phyloP scores from a whole-genome alignment of 2,888 invertebrate species.

The Tetheella fluctuosa region DNA sequence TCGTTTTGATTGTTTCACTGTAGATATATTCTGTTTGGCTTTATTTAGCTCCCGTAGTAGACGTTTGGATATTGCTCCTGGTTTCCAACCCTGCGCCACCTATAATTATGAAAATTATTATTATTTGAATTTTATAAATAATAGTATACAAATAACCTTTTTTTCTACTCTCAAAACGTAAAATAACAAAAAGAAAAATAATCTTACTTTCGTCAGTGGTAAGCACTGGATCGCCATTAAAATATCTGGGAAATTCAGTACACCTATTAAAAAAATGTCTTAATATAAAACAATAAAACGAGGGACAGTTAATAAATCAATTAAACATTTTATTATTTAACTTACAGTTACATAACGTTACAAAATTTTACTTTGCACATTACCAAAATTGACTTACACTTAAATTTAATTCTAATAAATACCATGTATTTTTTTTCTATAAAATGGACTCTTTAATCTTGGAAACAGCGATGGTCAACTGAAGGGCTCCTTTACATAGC shows the following conservation, averaged over 20 bases:
- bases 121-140: neutral
- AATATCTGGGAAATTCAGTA: neutral
- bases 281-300: conserved; percentile 27
- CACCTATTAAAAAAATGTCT: too few relatives aligned
- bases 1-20: conserved; percentile 36
- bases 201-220: conserved; percentile 31
- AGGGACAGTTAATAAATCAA: conserved; percentile 14
- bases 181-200: conserved; percentile 29
- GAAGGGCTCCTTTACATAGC: conserved; percentile 21
- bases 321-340: conserved; percentile 40
- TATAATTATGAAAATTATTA: conserved; percentile 26
- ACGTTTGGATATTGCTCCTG: conserved; percentile 70
- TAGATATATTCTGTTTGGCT: conserved; percentile 47
- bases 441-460: conserved; percentile 35
- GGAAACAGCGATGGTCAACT: conserved; percentile 29
- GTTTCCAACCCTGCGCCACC: conserved; percentile 68
- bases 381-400: conserved; percentile 59
- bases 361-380: conserved; percentile 66
- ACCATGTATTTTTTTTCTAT: neutral
- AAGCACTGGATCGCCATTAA: neutral
- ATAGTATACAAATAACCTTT: neutral
- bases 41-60: conserved; percentile 59
- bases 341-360: conserved; percentile 63
- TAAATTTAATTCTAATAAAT: conserved; percentile 26
- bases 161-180: conserved; percentile 10